These are phyloP conservation scores for Gopherus evgoodei DNA, from an alignment of 2,113 vertebrate species.

Conservation along the genomic window DNA sequence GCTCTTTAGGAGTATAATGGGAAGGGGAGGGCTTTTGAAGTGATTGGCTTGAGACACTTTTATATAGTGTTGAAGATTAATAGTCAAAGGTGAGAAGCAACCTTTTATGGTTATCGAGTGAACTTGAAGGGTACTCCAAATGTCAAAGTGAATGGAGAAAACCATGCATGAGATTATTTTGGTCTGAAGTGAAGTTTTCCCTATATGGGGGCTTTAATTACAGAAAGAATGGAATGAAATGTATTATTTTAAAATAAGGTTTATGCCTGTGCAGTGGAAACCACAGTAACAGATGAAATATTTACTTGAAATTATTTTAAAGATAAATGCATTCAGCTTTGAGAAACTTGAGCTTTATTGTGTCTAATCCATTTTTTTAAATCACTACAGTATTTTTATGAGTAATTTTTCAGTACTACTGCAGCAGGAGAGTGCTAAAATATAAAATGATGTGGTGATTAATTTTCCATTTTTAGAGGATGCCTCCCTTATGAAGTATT, in stretches of 20 bases:
- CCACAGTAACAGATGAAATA: not conserved
- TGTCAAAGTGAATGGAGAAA: not conserved
- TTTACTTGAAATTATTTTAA: not conserved
- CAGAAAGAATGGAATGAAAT: not conserved
- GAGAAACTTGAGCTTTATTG: not conserved
- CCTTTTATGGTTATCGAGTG: not conserved
- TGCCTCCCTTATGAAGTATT: not conserved
- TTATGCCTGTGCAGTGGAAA: not conserved
- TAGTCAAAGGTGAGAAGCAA: not conserved
- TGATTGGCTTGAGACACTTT: not conserved
- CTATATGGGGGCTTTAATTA: not conserved
- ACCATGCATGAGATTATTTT: not conserved
- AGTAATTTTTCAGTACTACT: not conserved
- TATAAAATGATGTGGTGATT: not conserved
- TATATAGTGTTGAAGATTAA: not conserved
- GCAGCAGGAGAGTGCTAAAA: not conserved
- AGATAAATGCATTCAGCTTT: not conserved
- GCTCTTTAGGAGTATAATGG: not conserved
- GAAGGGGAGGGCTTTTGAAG: not conserved
- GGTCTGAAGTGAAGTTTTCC: not conserved
- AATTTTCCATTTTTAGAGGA: not conserved
- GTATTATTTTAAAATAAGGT: not conserved
- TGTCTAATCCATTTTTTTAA: not conserved
- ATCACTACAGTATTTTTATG: not conserved
- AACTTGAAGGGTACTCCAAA: not conserved